phyloP scores from a whole-genome alignment of 1,140 invertebrate species.

The Ridgeia piscesae region DNA sequence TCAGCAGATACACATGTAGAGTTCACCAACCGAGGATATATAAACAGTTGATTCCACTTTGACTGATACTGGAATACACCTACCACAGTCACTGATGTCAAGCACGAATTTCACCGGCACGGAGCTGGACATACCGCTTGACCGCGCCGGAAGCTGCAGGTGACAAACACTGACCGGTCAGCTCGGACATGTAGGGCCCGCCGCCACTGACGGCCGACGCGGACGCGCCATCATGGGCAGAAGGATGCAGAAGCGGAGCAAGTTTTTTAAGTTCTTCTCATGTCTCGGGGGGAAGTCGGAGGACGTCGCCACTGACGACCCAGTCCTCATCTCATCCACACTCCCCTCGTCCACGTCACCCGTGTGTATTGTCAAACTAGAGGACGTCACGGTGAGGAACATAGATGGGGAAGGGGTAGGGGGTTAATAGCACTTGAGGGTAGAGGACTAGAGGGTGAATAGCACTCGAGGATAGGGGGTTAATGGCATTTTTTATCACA shows the following conservation, averaged over 20 bases:
- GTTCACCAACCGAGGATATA: background rate
- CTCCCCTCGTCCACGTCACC: constrained; percentile 41
- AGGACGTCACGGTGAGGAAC: constrained; percentile 33
- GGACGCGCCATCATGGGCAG: background rate
- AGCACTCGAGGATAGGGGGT: too few relatives aligned
- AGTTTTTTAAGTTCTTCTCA: constrained; percentile 32
- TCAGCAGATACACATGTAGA: background rate
- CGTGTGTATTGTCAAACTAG: constrained; percentile 35
- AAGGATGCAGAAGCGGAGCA: constrained; percentile 19
- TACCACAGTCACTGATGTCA: background rate
- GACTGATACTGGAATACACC: background rate
- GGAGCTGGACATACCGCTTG: background rate
- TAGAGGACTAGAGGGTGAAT: too few relatives aligned
- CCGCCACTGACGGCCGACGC: background rate
- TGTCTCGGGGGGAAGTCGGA: constrained; percentile 18
- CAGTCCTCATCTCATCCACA: background rate
- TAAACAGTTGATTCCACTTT: background rate
- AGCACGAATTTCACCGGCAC: background rate
- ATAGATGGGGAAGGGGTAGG: background rate
- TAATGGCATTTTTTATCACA: too few relatives aligned
- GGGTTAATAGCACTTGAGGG: background rate
- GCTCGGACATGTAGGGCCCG: background rate
- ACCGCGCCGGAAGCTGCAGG: background rate
- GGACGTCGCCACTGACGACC: background rate
- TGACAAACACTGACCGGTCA: background rate